Evolutionary conservation across 2,797 vertebrate genomes (phyloP).

Genomic region (Chelmon rostratus): DNA sequence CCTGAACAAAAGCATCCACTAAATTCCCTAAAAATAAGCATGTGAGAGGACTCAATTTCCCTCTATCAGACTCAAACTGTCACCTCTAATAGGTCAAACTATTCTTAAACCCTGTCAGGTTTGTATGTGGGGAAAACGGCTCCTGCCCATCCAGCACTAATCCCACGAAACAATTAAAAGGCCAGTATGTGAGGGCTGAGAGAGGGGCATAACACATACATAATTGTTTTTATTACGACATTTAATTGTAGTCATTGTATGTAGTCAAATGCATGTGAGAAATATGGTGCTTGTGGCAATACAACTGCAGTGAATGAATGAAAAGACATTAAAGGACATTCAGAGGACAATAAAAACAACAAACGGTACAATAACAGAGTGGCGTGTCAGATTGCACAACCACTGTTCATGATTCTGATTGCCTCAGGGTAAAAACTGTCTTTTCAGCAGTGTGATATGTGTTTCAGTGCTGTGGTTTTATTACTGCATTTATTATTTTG

Average conservation of each 20-base stretch:
- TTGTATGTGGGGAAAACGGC: not conserved
- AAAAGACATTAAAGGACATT: conserved; percentile 40
- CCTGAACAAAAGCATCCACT: not conserved
- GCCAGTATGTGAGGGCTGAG: not conserved
- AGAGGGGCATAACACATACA: not conserved
- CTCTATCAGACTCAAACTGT: not conserved
- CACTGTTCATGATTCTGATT: conserved; percentile 37
- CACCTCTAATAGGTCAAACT: not conserved
- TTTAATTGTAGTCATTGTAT: not conserved
- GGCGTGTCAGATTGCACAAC: conserved; percentile 35
- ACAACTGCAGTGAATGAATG: conserved; percentile 23
- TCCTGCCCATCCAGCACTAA: not conserved
- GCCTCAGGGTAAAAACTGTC: conserved; percentile 46
- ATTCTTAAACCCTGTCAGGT: not conserved
- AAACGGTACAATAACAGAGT: conserved; percentile 34
- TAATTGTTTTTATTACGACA: not conserved
- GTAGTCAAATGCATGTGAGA: conserved; percentile 7
- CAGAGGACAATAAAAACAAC: conserved; percentile 48
- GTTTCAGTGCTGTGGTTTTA: conserved; percentile 49
- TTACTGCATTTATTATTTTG: conserved; percentile 52
- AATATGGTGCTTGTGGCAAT: conserved; percentile 20
- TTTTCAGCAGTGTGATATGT: conserved; percentile 47
- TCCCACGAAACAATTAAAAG: not conserved
- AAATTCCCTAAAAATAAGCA: not conserved
- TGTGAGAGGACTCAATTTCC: not conserved